Conservation (phyloP, 2,113 vertebrate genomes). For the Zosterops japonicus region DNA sequence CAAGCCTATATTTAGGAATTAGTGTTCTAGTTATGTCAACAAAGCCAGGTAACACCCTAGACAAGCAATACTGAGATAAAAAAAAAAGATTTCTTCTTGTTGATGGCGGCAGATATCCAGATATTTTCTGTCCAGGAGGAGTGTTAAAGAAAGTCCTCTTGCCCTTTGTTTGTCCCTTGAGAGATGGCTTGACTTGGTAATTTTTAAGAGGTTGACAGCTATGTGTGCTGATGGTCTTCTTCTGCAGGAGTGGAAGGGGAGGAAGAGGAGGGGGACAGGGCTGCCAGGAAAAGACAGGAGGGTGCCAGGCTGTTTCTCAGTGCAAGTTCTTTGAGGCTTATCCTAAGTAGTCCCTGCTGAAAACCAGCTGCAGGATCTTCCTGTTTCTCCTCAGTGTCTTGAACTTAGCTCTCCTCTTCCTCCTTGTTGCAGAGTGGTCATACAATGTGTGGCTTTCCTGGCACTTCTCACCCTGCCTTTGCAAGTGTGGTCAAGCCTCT, state of each 20-base stretch:
- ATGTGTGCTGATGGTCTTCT: neutral
- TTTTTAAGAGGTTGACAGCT: neutral
- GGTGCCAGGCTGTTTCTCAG: neutral
- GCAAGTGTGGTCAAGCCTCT: rapidly evolving
- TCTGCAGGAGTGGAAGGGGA: neutral
- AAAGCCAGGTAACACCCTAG: neutral
- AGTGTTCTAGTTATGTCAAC: neutral
- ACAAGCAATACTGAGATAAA: neutral
- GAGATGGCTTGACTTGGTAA: neutral
- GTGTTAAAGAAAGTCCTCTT: neutral
- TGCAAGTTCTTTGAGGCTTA: rapidly evolving
- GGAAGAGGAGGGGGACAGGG: neutral
- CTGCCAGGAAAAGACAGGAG: neutral
- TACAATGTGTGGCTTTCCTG: neutral
- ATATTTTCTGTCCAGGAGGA: neutral
- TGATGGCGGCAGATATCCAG: neutral
- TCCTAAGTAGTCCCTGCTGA: neutral
- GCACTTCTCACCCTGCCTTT: neutral
- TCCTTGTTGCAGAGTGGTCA: rapidly evolving
- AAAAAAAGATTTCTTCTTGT: neutral
- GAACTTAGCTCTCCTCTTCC: neutral
- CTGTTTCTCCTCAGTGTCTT: neutral
- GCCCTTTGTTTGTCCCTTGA: neutral
- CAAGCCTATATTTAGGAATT: neutral
- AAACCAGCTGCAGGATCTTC: neutral